A percentile compares a stretch with the other conserved stretches of the same genome.
Conservation (phyloP, 2,113 vertebrate species). For the Nyctereutes procyonoides region DNA sequence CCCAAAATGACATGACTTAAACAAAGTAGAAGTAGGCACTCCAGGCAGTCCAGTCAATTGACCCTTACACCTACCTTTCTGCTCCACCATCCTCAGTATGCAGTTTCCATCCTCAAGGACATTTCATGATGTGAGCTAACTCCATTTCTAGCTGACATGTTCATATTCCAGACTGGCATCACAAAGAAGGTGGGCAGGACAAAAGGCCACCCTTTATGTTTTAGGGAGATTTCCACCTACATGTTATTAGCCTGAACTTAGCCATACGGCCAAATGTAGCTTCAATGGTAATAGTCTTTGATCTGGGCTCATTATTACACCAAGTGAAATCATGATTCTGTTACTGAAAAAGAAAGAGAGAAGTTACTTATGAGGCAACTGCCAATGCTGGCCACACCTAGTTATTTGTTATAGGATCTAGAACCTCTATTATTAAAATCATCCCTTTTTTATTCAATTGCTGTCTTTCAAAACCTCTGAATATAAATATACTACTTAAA, state of each 20-base stretch:
- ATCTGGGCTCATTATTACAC: neutral
- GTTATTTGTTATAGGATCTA: neutral
- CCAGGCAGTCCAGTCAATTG: neutral
- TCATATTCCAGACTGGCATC: constrained; percentile 6
- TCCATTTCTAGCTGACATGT: neutral
- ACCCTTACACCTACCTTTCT: neutral
- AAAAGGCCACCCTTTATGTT: neutral
- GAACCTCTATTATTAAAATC: constrained; percentile 25
- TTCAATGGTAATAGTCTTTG: constrained; percentile 11
- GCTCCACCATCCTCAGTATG: neutral
- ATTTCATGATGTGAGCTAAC: neutral
- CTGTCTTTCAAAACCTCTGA: constrained; percentile 31
- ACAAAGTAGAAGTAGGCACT: neutral
- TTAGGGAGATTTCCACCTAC: neutral
- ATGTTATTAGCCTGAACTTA: neutral
- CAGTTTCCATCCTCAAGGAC: constrained; percentile 18
- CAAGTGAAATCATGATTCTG: constrained; percentile 48
- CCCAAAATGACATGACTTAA: neutral
- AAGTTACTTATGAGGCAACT: neutral
- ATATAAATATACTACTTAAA: neutral
- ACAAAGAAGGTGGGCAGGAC: neutral
- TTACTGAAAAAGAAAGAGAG: constrained; percentile 5
- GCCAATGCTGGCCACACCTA: neutral
- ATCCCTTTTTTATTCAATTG: neutral
- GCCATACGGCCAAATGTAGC: neutral